A percentile compares a stretch with the other conserved stretches of the same genome.
phyloP scores from a whole-genome alignment of 2,797 vertebrate species.

The Anguilla anguilla region DNA sequence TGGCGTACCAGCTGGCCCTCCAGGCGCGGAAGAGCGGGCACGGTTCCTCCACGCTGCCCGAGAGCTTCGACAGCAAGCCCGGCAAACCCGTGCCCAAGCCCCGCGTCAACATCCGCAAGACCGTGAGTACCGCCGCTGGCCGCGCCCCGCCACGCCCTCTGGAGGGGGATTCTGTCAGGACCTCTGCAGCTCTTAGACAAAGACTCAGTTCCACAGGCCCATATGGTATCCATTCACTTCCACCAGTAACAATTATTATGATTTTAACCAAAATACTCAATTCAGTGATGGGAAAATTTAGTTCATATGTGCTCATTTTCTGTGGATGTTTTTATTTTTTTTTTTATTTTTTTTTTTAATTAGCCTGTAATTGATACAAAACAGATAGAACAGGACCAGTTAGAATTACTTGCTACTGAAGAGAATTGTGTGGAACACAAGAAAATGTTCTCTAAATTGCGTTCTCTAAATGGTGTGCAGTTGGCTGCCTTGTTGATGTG shows the following conservation, averaged over 20 bases:
- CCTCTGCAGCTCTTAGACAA: neutral
- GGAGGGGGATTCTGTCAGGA: neutral
- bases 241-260: neutral
- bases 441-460: neutral
- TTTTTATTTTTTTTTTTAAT: neutral
- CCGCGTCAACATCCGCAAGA: constrained; percentile 96
- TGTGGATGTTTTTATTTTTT: neutral
- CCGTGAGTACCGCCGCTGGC: constrained; percentile 80
- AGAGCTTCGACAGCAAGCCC: constrained; percentile 98
- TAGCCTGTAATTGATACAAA: neutral
- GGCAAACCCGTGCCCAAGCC: constrained; percentile 97
- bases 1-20: constrained; percentile 96
- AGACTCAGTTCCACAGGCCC: neutral
- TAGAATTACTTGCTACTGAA: neutral
- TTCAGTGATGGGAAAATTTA: neutral
- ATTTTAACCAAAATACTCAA: neutral
- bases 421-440: neutral
- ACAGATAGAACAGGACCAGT: neutral
- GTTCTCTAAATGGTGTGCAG: neutral
- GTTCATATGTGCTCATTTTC: neutral
- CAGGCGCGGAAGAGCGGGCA: constrained; percentile 98
- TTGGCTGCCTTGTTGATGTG: neutral
- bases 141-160: neutral
- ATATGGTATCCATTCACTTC: neutral
- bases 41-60: constrained; percentile 91